Percentiles rank a stretch among this genome's conserved stretches.
These are phyloP conservation scores for Balearica regulorum DNA, from an alignment of 2,797 vertebrate genomes.

Conservation along the genomic window DNA sequence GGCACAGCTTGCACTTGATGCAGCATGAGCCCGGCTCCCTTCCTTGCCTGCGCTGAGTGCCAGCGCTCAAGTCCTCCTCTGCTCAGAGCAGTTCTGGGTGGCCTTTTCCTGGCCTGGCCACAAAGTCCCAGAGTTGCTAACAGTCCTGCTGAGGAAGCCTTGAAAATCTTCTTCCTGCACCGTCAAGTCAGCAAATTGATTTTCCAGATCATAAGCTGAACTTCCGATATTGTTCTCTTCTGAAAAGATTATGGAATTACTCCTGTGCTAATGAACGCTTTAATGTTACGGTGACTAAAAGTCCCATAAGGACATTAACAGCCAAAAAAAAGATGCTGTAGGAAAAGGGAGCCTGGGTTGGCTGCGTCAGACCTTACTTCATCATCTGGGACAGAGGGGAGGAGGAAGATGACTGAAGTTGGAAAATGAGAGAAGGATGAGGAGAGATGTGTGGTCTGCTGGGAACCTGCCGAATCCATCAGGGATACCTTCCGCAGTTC, in stretches of 20 bases:
- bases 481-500: neutral
- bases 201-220: constrained; percentile 50
- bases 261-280: constrained; percentile 42
- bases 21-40: neutral
- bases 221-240: constrained; percentile 12
- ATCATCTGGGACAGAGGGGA: neutral
- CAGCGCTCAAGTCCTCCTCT: neutral
- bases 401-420: neutral
- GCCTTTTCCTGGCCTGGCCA: neutral
- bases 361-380: neutral
- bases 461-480: neutral
- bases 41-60: neutral
- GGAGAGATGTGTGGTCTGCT: neutral
- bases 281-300: neutral
- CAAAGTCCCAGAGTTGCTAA: neutral
- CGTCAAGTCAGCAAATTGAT: constrained; percentile 36
- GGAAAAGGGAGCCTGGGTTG: neutral
- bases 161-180: constrained; percentile 3
- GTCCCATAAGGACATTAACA: neutral
- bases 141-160: neutral
- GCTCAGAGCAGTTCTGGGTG: neutral
- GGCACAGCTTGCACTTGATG: neutral
- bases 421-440: accelerated
- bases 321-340: neutral
- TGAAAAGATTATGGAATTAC: constrained; percentile 65